These are phyloP conservation scores for Rallus crepitans DNA, from an alignment of 2,797 vertebrate species.

Conservation along the genomic window DNA sequence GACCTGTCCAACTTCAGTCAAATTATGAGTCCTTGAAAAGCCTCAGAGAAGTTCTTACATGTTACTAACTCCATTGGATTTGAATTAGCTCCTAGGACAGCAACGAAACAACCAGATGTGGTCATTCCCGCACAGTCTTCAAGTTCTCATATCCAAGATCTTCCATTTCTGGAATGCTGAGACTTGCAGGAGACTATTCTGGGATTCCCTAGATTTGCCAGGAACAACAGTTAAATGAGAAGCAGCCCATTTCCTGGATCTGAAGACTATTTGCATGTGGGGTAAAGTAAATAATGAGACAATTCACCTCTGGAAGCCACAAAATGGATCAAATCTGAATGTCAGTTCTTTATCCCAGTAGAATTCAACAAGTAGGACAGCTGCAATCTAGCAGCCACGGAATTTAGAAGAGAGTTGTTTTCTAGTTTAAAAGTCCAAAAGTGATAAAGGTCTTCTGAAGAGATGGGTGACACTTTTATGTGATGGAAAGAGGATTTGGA, in stretches of 20 bases:
- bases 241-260: neutral
- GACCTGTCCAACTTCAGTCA: neutral
- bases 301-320: neutral
- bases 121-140: neutral
- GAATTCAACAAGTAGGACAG: neutral
- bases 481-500: neutral
- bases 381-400: neutral
- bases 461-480: neutral
- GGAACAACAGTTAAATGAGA: neutral
- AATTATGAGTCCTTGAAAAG: neutral
- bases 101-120: neutral
- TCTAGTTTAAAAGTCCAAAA: neutral
- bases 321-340: neutral
- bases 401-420: neutral
- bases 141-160: neutral
- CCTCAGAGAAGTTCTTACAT: neutral
- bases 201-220: neutral
- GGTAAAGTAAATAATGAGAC: neutral
- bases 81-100: neutral
- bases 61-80: neutral
- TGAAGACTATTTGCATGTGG: neutral
- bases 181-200: neutral
- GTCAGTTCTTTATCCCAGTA: neutral
- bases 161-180: neutral
- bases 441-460: neutral